Conservation (phyloP, 2,797 vertebrate species). For the Siniperca scherzeri region DNA sequence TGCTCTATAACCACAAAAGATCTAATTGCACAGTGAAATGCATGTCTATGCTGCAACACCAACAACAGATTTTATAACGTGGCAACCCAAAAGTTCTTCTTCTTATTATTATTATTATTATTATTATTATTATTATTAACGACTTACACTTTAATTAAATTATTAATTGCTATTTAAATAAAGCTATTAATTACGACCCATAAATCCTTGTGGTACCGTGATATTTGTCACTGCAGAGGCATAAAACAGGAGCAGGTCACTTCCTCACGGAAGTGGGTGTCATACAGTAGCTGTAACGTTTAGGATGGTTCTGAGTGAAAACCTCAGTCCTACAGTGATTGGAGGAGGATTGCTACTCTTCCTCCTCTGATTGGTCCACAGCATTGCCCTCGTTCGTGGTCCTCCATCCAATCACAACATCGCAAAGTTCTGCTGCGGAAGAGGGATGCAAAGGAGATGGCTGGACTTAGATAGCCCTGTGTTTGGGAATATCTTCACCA, state of each 20-base stretch:
- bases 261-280: not conserved
- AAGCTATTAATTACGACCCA: not conserved
- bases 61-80: not conserved
- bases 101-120: not conserved
- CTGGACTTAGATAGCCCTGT: conserved; percentile 65
- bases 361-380: conserved; percentile 69
- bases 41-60: not conserved
- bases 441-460: conserved; percentile 69
- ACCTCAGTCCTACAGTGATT: conserved; percentile 48
- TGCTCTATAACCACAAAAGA: not conserved
- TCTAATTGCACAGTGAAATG: not conserved
- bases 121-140: no score
- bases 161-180: no score
- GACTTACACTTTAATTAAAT: not conserved
- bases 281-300: not conserved
- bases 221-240: not conserved
- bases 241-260: not conserved
- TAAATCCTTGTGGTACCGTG: not conserved
- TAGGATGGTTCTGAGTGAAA: not conserved
- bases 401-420: conserved; percentile 62
- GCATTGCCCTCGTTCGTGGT: accelerated
- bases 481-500: conserved; percentile 32
- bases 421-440: conserved; percentile 81
- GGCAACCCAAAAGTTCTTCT: not conserved
- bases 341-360: conserved; percentile 64